These are phyloP conservation scores for Pantherophis guttatus DNA, from an alignment of 2,113 vertebrate species.

Conservation along the genomic window DNA sequence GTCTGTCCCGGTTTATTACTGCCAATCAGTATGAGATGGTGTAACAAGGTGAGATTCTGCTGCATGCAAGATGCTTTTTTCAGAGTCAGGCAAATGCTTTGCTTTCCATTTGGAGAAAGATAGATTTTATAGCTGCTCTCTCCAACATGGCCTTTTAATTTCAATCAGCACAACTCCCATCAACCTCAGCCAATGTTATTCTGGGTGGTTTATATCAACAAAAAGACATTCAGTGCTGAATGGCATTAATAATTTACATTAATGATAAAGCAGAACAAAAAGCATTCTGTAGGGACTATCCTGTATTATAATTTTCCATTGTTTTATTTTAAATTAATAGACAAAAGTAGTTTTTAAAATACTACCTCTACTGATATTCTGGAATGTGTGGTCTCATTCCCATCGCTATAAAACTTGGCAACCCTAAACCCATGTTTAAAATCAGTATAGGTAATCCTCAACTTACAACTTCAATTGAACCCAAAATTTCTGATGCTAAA, in stretches of 20 bases:
- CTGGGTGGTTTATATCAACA: not conserved
- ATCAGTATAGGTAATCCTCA: not conserved
- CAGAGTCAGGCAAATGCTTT: accelerated
- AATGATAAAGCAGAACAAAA: not conserved
- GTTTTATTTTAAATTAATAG: not conserved
- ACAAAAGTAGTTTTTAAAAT: not conserved
- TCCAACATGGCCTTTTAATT: not conserved
- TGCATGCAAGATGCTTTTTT: accelerated
- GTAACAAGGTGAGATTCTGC: slow-evolving; percentile 81
- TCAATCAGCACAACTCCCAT: not conserved
- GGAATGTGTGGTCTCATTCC: not conserved
- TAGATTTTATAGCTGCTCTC: not conserved
- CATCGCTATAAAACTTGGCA: too few relatives aligned
- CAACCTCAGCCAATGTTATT: not conserved
- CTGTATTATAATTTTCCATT: not conserved
- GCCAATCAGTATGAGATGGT: slow-evolving; percentile 99
- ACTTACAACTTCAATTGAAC: too few relatives aligned
- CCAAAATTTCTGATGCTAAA: too few relatives aligned
- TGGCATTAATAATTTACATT: not conserved
- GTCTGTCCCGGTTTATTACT: slow-evolving; percentile 98
- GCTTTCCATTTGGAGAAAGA: not conserved
- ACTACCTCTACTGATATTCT: not conserved
- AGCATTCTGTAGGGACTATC: not conserved
- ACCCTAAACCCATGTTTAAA: not conserved
- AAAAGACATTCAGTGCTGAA: not conserved